phyloP scores from a whole-genome alignment of 2,113 vertebrate species.

The Copsychus sechellarum region DNA sequence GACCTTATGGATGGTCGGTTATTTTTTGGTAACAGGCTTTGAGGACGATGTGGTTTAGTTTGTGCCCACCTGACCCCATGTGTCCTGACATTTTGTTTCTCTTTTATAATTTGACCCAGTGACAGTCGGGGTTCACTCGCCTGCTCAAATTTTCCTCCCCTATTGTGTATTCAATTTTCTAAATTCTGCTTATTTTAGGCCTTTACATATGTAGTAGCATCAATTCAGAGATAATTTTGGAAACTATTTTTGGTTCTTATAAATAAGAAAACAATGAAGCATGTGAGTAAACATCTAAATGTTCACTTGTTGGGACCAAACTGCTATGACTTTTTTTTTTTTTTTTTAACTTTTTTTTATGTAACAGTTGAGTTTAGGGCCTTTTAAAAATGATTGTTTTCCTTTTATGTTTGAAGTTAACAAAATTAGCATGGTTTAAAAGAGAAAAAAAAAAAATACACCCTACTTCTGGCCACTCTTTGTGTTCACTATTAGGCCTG shows the following conservation, averaged over 20 bases:
- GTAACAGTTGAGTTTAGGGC: constrained; percentile 72
- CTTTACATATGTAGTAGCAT: constrained; percentile 62
- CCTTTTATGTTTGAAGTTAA: constrained; percentile 59
- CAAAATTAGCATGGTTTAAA: constrained; percentile 50
- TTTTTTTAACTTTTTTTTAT: constrained; percentile 37
- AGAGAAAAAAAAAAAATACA: neutral
- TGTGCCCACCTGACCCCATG: constrained; percentile 63
- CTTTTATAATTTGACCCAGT: constrained; percentile 64
- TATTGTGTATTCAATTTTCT: constrained; percentile 49
- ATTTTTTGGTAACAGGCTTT: constrained; percentile 56
- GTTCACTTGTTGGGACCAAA: constrained; percentile 80
- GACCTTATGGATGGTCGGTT: constrained; percentile 44
- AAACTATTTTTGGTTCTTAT: constrained; percentile 73
- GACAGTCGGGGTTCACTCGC: constrained; percentile 39
- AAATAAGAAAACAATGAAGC: constrained; percentile 65
- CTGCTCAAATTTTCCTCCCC: constrained; percentile 27
- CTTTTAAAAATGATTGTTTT: constrained; percentile 61
- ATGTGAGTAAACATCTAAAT: constrained; percentile 81
- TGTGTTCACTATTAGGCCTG: constrained; percentile 44
- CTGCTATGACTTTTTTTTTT: constrained; percentile 63
- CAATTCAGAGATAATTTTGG: constrained; percentile 66
- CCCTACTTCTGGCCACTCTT: neutral
- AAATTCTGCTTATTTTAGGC: constrained; percentile 58
- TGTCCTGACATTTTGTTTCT: constrained; percentile 62
- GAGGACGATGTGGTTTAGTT: constrained; percentile 62